Conservation (phyloP, 2,888 invertebrate genomes). For the Macrosiphum euphorbiae region DNA sequence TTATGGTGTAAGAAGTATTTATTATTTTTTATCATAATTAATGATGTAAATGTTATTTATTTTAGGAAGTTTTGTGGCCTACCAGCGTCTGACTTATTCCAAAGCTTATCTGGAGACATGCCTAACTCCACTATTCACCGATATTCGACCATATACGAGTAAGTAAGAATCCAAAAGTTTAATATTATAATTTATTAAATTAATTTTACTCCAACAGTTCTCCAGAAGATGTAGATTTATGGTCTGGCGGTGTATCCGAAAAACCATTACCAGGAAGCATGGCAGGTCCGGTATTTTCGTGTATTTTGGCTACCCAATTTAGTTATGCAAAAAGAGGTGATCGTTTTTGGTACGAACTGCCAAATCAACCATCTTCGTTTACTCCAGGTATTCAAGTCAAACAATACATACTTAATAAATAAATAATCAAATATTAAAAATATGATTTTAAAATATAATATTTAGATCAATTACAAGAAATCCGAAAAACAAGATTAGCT, state of each 20-base stretch:
- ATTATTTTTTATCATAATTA: neutral
- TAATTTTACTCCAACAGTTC: constrained; percentile 73
- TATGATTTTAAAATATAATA: neutral
- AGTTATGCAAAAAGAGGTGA: constrained; percentile 90
- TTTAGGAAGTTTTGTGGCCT: constrained; percentile 87
- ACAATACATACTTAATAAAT: neutral
- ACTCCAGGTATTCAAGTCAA: constrained; percentile 74
- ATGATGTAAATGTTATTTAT: neutral
- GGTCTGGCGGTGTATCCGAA: constrained; percentile 95
- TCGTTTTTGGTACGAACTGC: constrained; percentile 94
- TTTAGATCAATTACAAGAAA: constrained; percentile 84
- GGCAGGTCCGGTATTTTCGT: constrained; percentile 94
- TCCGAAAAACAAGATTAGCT: constrained; percentile 84
- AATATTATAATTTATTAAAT: neutral
- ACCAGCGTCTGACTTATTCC: constrained; percentile 82
- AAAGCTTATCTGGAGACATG: constrained; percentile 88
- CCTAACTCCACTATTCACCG: constrained; percentile 87
- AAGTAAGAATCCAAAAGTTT: constrained; percentile 69
- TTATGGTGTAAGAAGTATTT: neutral
- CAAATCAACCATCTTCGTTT: constrained; percentile 92
- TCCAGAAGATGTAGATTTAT: constrained; percentile 92
- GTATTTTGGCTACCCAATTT: constrained; percentile 93
- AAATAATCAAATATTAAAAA: neutral
- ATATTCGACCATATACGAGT: constrained; percentile 88
- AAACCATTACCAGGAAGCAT: constrained; percentile 90